Conservation (phyloP, 2,797 vertebrate species). For the Tokudaia muenninki region DNA sequence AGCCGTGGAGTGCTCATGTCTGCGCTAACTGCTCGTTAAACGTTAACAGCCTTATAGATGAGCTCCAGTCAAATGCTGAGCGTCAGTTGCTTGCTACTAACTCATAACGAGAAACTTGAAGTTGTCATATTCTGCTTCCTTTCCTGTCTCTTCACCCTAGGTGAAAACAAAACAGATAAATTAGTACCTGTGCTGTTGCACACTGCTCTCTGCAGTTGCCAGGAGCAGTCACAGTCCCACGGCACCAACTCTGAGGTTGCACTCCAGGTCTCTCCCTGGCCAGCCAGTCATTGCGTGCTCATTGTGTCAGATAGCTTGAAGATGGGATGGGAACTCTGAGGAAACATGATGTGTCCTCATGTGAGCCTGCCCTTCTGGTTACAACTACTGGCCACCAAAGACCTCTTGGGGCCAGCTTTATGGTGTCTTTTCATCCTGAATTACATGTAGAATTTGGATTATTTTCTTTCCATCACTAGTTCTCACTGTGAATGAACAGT, state of each 20-base stretch:
- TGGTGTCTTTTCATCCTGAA: neutral
- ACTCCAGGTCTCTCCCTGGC: neutral
- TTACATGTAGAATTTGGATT: neutral
- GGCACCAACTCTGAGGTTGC: neutral
- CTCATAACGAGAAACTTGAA: neutral
- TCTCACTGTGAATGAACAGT: neutral
- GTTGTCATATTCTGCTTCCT: neutral
- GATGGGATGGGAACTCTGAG: neutral
- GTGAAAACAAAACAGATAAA: neutral
- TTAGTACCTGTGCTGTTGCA: neutral
- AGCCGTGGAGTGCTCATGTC: no score
- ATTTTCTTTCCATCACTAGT: neutral
- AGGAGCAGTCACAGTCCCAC: neutral
- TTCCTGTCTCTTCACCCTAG: slow-evolving; percentile 10
- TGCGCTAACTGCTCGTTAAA: neutral
- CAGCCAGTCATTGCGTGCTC: rapidly evolving
- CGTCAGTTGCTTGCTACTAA: neutral
- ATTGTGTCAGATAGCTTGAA: neutral
- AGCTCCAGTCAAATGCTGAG: neutral
- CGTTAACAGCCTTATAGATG: neutral
- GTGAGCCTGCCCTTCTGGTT: neutral
- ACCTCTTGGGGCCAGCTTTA: neutral
- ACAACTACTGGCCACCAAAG: neutral
- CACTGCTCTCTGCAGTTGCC: neutral
- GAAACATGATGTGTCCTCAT: neutral